Conservation (phyloP, 2,888 invertebrate genomes). For the Campoplex capitator region DNA sequence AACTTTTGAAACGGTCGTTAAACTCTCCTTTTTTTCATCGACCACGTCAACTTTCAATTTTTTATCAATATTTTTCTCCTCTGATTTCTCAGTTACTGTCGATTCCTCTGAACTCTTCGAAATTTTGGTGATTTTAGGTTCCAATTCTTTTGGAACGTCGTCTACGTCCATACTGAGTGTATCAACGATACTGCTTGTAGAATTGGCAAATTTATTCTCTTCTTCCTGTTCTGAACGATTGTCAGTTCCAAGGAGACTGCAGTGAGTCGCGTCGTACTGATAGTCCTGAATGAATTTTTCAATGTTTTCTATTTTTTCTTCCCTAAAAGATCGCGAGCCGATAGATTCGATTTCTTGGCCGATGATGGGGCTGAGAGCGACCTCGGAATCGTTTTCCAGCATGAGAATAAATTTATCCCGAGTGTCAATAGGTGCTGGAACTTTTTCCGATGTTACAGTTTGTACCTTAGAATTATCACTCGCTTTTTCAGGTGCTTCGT, state of each 20-base stretch:
- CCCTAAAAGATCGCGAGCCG: constrained; percentile 63
- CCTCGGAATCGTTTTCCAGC: constrained; percentile 48
- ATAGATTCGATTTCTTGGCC: not conserved
- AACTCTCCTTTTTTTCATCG: not conserved
- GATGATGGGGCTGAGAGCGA: constrained; percentile 23
- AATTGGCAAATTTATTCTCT: constrained; percentile 33
- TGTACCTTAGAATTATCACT: not conserved
- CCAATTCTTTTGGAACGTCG: not conserved
- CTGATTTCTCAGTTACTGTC: not conserved
- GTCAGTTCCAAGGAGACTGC: not conserved
- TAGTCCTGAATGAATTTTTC: constrained; percentile 71
- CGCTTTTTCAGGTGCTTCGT: not conserved
- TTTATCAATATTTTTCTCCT: not conserved
- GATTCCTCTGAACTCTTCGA: not conserved
- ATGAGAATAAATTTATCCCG: constrained; percentile 40
- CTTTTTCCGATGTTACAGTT: not conserved
- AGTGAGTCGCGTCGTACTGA: constrained; percentile 32
- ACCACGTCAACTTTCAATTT: not conserved
- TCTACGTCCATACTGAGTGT: constrained; percentile 51
- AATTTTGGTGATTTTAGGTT: not conserved
- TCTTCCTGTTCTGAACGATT: constrained; percentile 21
- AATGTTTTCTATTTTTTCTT: constrained; percentile 74
- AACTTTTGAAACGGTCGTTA: not conserved
- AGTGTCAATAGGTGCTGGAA: constrained; percentile 7
- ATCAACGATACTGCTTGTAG: constrained; percentile 59